Evolutionary conservation across 2,113 vertebrate genomes (phyloP).

Genomic region (Gymnocephalus cernua): DNA sequence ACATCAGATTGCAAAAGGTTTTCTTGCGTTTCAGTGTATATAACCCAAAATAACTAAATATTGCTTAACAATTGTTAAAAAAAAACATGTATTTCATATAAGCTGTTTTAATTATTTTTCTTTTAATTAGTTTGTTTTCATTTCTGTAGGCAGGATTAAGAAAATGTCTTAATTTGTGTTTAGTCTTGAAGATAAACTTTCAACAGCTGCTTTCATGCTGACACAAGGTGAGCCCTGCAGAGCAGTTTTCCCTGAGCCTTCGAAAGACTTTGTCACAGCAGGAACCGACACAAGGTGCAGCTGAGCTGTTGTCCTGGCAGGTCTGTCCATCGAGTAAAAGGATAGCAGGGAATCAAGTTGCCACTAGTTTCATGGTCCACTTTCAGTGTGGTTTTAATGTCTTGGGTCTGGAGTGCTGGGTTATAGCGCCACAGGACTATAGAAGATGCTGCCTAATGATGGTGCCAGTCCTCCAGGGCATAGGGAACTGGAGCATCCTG

Average conservation of each 20-base stretch:
- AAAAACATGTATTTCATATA: background rate
- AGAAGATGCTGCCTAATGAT: slow-evolving; percentile 80
- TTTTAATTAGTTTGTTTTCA: background rate
- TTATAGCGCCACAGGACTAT: slow-evolving; percentile 72
- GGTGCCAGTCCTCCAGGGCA: slow-evolving; percentile 85
- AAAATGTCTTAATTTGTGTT: background rate
- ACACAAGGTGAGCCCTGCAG: slow-evolving; percentile 33
- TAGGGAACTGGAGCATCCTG: slow-evolving; percentile 81
- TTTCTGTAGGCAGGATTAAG: background rate
- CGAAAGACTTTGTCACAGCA: slow-evolving; percentile 55
- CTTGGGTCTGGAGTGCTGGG: slow-evolving; percentile 59
- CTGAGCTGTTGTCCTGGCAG: slow-evolving; percentile 51
- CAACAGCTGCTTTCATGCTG: slow-evolving; percentile 12
- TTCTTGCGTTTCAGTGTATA: background rate
- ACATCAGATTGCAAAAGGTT: slow-evolving; percentile 36
- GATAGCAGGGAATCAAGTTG: slow-evolving; percentile 78
- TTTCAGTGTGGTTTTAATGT: slow-evolving; percentile 75
- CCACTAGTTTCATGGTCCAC: slow-evolving; percentile 81
- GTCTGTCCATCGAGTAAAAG: slow-evolving; percentile 46
- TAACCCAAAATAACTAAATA: background rate
- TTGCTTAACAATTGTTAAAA: background rate
- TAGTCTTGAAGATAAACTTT: slow-evolving; percentile 3
- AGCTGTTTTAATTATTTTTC: background rate
- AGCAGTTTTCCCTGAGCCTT: slow-evolving; percentile 15
- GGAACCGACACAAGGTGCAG: slow-evolving; percentile 55